A percentile compares a stretch with the other conserved stretches of the same genome.
These are phyloP conservation scores for Drosophila diplacantha DNA, from an alignment of 2,888 invertebrate species.

Conservation along the genomic window DNA sequence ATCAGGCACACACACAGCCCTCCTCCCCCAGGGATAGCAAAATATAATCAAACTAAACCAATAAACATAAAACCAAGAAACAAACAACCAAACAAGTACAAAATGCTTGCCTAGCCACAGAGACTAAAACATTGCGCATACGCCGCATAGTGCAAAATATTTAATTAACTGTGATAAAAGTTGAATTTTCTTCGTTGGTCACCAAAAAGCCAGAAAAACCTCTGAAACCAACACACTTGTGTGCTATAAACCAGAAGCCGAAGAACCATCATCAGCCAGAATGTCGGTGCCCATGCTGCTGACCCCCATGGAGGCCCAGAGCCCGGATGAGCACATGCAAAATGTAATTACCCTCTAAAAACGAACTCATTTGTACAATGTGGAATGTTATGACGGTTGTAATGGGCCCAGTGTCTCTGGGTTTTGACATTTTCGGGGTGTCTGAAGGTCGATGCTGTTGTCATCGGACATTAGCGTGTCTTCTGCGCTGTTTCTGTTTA, in stretches of 20 bases:
- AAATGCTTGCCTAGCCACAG: conserved; percentile 51
- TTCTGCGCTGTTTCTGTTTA: conserved; percentile 16
- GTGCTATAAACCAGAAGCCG: conserved; percentile 14
- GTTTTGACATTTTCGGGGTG: conserved; percentile 50
- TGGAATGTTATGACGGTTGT: conserved; percentile 6
- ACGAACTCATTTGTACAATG: conserved; percentile 9
- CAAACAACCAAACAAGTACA: conserved; percentile 36
- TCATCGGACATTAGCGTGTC: conserved; percentile 40
- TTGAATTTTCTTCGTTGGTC: conserved; percentile 33
- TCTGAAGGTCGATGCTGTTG: conserved; percentile 51
- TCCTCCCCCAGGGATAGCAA: conserved; percentile 27
- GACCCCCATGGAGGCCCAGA: conserved; percentile 61
- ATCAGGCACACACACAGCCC: background rate
- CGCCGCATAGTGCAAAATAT: conserved; percentile 48
- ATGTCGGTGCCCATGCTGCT: conserved; percentile 75
- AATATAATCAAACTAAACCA: conserved; percentile 1
- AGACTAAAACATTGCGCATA: conserved; percentile 51
- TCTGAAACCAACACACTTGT: conserved; percentile 14
- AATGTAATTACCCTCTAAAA: conserved; percentile 62
- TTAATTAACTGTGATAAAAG: conserved; percentile 58
- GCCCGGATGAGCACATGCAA: conserved; percentile 70
- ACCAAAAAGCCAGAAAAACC: conserved; percentile 14
- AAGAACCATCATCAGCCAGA: conserved; percentile 9
- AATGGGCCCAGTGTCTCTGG: conserved; percentile 3
- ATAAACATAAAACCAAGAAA: conserved; percentile 3